A percentile compares a stretch with the other conserved stretches of the same genome.
These are phyloP conservation scores for Ascidia mentula DNA, from an alignment of 23 tunicate genomes.

Conservation along the genomic window DNA sequence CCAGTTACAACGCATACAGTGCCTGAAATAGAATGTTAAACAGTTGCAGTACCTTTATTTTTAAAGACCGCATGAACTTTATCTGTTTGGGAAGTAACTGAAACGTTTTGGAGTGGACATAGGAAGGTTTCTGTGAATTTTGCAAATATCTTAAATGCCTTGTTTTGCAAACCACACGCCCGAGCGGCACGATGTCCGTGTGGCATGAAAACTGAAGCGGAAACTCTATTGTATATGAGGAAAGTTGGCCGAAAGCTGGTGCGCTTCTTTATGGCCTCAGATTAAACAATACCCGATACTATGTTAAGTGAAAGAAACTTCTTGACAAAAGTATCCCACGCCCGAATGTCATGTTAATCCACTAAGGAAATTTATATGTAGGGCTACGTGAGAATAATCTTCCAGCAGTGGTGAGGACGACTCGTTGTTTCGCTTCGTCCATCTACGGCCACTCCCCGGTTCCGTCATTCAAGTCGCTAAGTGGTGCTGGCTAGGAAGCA, in stretches of 20 bases:
- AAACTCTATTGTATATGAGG: no score
- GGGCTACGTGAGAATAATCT: background rate
- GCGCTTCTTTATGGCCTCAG: no score
- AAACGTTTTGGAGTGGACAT: background rate
- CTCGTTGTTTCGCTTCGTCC: background rate
- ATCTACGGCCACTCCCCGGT: constrained; percentile 1
- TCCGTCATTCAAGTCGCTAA: constrained; percentile 1
- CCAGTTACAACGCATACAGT: no score
- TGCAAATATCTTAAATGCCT: background rate
- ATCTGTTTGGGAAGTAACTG: no score
- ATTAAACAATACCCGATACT: no score
- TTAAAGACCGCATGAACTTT: no score
- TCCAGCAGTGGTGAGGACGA: background rate
- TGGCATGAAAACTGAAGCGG: no score
- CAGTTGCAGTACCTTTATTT: no score
- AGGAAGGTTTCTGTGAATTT: background rate
- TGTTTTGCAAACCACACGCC: background rate
- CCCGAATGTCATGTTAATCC: background rate
- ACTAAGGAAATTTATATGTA: background rate
- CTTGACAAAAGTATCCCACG: background rate
- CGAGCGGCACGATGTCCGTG: background rate
- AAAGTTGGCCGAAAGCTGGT: no score
- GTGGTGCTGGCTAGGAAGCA: constrained; percentile 8
- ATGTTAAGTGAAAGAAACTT: no score
- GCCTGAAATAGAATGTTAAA: no score